A percentile compares a stretch with the other conserved stretches of the same genome.
These are phyloP conservation scores for Steinernema carpocapsae DNA, from an alignment of 2,888 invertebrate genomes.

Conservation along the genomic window DNA sequence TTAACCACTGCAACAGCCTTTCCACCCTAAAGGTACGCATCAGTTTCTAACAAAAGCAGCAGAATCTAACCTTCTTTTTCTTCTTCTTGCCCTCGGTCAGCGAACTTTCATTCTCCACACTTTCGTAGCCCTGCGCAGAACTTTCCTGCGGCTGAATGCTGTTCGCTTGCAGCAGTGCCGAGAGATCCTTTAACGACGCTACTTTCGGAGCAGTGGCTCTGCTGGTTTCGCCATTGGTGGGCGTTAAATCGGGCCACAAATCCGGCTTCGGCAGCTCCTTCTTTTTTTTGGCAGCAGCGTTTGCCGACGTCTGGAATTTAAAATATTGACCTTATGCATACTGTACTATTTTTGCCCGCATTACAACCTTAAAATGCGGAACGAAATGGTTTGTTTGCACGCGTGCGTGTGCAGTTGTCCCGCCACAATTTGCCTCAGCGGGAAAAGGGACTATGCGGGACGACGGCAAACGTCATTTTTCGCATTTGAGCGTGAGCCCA, in stretches of 20 bases:
- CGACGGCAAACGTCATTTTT: too few relatives aligned
- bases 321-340: background rate
- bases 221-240: background rate
- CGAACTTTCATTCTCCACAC: background rate
- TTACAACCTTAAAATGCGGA: too few relatives aligned
- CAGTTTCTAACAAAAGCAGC: too few relatives aligned
- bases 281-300: background rate
- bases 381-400: too few relatives aligned
- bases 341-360: background rate
- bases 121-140: too few relatives aligned
- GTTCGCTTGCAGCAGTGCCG: background rate
- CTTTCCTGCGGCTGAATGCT: too few relatives aligned
- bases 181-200: background rate
- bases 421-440: too few relatives aligned
- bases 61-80: slow-evolving; percentile 5
- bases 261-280: slow-evolving; percentile 24
- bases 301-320: background rate
- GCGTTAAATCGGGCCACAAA: background rate
- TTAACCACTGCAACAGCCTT: background rate
- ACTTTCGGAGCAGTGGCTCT: background rate
- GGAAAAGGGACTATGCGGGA: too few relatives aligned
- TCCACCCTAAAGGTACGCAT: background rate
- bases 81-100: background rate
- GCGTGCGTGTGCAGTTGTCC: too few relatives aligned
- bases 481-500: too few relatives aligned